These are phyloP conservation scores for Nomia melanderi DNA, from an alignment of 1,140 invertebrate genomes.

Conservation along the genomic window DNA sequence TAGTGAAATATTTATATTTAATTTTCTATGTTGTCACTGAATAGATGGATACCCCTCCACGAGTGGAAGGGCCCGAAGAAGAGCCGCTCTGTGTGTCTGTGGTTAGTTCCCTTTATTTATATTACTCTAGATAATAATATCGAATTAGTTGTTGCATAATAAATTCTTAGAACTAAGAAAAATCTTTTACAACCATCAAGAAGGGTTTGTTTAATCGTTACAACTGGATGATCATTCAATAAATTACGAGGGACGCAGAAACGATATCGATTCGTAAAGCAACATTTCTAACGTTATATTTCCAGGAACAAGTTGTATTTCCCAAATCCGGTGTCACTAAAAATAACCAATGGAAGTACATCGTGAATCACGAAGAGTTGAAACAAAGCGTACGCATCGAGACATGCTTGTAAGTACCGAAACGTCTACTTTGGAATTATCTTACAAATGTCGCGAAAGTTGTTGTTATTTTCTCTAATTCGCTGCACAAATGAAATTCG, in stretches of 20 bases:
- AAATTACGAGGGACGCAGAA: too few relatives aligned
- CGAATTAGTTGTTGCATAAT: not conserved
- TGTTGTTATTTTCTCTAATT: not conserved
- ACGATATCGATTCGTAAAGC: too few relatives aligned
- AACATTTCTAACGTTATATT: not conserved
- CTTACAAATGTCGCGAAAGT: not conserved
- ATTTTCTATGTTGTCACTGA: not conserved
- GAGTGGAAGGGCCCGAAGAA: not conserved
- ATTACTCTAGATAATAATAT: not conserved
- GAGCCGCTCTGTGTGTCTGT: slow-evolving; percentile 10
- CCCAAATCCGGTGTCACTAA: slow-evolving; percentile 78
- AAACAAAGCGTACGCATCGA: slow-evolving; percentile 82
- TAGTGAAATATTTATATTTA: not conserved
- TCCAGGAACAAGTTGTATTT: slow-evolving; percentile 75
- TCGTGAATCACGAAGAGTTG: slow-evolving; percentile 82
- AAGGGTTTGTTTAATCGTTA: too few relatives aligned
- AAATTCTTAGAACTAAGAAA: too few relatives aligned
- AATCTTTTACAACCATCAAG: too few relatives aligned
- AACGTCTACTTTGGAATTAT: not conserved
- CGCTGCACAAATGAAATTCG: not conserved
- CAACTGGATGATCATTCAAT: too few relatives aligned
- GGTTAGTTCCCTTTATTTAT: slow-evolving; percentile 18
- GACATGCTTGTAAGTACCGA: slow-evolving; percentile 77
- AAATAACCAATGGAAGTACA: slow-evolving; percentile 80
- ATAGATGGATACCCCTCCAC: not conserved